These are phyloP conservation scores for Ectropis grisescens DNA, from an alignment of 1,140 invertebrate species.

Conservation along the genomic window DNA sequence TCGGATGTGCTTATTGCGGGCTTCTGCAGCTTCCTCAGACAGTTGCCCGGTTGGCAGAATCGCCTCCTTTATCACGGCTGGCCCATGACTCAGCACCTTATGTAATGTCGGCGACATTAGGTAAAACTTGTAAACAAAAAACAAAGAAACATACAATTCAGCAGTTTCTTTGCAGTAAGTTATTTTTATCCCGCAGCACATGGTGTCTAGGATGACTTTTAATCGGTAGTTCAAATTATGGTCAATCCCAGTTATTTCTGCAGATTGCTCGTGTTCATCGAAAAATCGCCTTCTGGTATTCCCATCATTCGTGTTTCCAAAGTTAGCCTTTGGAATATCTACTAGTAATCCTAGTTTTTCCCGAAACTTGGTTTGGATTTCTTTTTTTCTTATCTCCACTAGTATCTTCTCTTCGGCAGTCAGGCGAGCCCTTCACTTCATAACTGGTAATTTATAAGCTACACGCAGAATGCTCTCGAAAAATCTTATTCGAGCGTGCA, in stretches of 20 bases:
- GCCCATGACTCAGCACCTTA: conserved; percentile 35
- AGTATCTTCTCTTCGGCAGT: conserved; percentile 19
- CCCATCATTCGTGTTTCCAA: conserved; percentile 39
- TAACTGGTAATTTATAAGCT: conserved; percentile 29
- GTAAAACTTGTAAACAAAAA: conserved; percentile 27
- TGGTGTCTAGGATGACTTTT: conserved; percentile 9
- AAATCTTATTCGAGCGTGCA: conserved; percentile 43
- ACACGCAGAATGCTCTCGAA: conserved; percentile 44
- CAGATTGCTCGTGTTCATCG: conserved; percentile 15
- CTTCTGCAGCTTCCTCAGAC: conserved; percentile 14
- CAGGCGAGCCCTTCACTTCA: conserved; percentile 18
- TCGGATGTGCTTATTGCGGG: conserved; percentile 22
- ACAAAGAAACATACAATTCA: conserved; percentile 4
- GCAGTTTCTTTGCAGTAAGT: background rate
- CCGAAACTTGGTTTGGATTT: conserved; percentile 31
- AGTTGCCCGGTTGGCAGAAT: conserved; percentile 17
- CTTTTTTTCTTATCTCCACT: conserved; percentile 20
- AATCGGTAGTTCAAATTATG: conserved; percentile 6
- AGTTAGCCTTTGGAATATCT: conserved; percentile 34
- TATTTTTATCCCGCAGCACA: conserved; percentile 14
- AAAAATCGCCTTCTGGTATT: conserved; percentile 44
- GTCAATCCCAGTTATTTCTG: conserved; percentile 27
- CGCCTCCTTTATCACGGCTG: conserved; percentile 10
- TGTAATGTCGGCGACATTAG: conserved; percentile 27
- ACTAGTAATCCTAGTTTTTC: conserved; percentile 24